phyloP scores from a whole-genome alignment of 2,113 vertebrate species.

The Trachemys scripta region DNA sequence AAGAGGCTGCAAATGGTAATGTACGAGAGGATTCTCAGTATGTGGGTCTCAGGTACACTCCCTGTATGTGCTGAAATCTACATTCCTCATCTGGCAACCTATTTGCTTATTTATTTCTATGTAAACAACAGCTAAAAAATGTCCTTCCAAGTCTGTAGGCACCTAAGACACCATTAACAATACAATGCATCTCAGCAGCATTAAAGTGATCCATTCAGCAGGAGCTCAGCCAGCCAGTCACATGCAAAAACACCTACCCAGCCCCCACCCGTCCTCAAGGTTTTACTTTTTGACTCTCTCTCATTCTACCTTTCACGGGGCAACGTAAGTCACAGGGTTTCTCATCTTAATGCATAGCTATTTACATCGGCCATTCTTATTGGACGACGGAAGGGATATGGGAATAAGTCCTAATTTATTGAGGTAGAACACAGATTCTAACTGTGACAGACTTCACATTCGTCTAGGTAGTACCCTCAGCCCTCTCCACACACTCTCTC shows the following conservation, averaged over 20 bases:
- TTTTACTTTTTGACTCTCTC: not conserved
- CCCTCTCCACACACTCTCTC: not conserved
- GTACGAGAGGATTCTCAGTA: not conserved
- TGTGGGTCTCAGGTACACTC: not conserved
- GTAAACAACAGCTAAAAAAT: not conserved
- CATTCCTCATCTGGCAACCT: not conserved
- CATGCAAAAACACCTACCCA: not conserved
- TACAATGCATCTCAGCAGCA: not conserved
- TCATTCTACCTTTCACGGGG: not conserved
- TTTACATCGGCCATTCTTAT: too few species aligned
- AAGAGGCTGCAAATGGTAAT: not conserved
- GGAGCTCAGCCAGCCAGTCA: not conserved
- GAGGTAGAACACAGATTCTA: too few species aligned
- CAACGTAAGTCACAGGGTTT: not conserved
- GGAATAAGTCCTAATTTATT: too few species aligned
- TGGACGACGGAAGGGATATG: too few species aligned
- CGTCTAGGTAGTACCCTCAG: not conserved
- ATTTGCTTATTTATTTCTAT: not conserved
- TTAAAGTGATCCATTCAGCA: not conserved
- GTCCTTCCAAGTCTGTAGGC: not conserved
- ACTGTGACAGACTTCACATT: too few species aligned
- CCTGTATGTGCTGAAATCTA: not conserved
- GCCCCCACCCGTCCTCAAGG: not conserved
- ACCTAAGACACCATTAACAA: not conserved
- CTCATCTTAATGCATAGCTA: not conserved